Percentiles rank a stretch among this genome's conserved stretches.
Evolutionary conservation across 2,888 invertebrate species (phyloP).

Genomic region (Cantharis flavilabris): DNA sequence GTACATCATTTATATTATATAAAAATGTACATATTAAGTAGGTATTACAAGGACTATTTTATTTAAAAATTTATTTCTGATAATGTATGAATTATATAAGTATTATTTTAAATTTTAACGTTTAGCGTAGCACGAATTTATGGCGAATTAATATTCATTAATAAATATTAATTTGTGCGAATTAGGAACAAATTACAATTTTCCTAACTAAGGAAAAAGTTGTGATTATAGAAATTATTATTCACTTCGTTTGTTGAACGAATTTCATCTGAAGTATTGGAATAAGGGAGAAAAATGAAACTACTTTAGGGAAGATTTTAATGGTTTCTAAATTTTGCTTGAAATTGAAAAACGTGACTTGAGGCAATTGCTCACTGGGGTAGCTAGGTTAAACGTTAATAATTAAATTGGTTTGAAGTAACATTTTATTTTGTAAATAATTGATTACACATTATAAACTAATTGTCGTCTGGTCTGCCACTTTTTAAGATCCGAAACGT

Average conservation of each 20-base stretch:
- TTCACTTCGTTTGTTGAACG: neutral
- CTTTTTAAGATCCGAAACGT: neutral
- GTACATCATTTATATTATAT: neutral
- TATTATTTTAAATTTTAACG: neutral
- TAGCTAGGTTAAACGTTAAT: constrained; percentile 5
- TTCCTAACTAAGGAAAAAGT: neutral
- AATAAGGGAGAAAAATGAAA: constrained; percentile 7
- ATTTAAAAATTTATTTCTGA: neutral
- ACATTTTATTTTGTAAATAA: neutral
- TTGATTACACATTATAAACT: neutral
- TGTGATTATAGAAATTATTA: neutral
- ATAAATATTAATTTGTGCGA: no score
- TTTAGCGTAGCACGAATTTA: no score
- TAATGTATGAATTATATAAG: neutral
- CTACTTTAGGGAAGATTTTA: constrained; percentile 5
- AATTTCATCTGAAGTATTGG: neutral
- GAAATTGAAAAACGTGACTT: constrained; percentile 27
- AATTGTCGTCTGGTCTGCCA: neutral
- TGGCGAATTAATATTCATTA: no score
- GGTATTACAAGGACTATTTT: neutral
- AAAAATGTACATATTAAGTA: neutral
- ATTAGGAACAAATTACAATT: neutral
- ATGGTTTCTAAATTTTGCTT: constrained; percentile 10
- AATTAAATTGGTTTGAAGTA: constrained; percentile 14
- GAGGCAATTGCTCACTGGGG: constrained; percentile 9